Evolutionary conservation across 53 echinoderm and acorn worm species (phyloP).

Genomic region (Henricia sp.): DNA sequence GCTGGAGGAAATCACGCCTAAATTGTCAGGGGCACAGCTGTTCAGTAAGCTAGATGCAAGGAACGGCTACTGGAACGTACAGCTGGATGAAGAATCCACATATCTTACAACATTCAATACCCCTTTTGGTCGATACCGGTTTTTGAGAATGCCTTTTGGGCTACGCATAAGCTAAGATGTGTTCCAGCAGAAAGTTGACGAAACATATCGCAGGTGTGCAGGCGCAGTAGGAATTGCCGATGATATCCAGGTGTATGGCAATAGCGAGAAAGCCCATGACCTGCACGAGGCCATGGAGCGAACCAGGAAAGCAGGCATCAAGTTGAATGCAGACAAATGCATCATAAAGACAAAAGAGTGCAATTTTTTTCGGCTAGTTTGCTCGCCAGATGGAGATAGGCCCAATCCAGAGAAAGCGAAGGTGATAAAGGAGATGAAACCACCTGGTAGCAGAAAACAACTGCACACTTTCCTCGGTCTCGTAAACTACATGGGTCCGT

Average conservation of each 20-base stretch:
- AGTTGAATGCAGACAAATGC: neutral
- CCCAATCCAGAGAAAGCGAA: constrained; percentile 28
- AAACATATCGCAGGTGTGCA: too few relatives aligned
- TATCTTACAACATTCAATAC: too few relatives aligned
- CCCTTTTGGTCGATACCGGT: neutral
- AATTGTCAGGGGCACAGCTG: constrained; percentile 3
- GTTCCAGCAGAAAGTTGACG: too few relatives aligned
- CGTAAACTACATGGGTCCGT: constrained; percentile 48
- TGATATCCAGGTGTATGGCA: neutral
- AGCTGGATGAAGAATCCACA: neutral
- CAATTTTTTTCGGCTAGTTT: constrained; percentile 41
- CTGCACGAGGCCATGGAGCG: too few relatives aligned
- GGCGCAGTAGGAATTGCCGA: too few relatives aligned
- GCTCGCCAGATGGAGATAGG: constrained; percentile 32
- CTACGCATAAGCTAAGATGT: too few relatives aligned
- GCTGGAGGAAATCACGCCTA: constrained; percentile 51
- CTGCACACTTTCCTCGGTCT: constrained; percentile 54
- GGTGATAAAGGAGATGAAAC: constrained; percentile 38
- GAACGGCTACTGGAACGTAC: neutral
- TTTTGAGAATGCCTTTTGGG: too few relatives aligned
- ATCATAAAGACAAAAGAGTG: too few relatives aligned
- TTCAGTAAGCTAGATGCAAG: constrained; percentile 26
- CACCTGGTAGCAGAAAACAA: constrained; percentile 45
- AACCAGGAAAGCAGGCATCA: too few relatives aligned
- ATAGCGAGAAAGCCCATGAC: neutral